phyloP scores from a whole-genome alignment of 2,113 vertebrate species.

The Suncus etruscus region DNA sequence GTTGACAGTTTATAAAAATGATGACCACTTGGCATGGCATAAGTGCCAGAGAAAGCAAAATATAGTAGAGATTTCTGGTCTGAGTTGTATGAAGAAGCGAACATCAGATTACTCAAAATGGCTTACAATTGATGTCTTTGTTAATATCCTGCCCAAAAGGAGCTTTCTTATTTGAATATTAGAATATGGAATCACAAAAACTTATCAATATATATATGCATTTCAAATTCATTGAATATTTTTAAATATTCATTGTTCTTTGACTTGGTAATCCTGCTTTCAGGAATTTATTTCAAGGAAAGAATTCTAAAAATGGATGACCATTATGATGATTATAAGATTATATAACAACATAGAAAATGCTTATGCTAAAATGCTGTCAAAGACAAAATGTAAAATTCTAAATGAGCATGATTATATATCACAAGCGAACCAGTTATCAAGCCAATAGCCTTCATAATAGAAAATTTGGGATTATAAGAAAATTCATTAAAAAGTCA shows the following conservation, averaged over 20 bases:
- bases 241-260: conserved; percentile 73
- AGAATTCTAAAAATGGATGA: conserved; percentile 67
- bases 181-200: conserved; percentile 65
- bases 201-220: conserved; percentile 70
- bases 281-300: conserved; percentile 67
- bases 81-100: conserved; percentile 29
- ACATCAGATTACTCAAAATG: conserved; percentile 35
- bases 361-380: conserved; percentile 48
- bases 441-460: background rate
- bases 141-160: background rate
- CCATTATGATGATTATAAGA: conserved; percentile 42
- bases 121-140: conserved; percentile 28
- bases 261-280: conserved; percentile 58
- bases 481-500: conserved; percentile 29
- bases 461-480: conserved; percentile 31
- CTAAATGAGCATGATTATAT: conserved; percentile 53
- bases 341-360: conserved; percentile 42
- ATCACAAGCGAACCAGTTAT: conserved; percentile 13
- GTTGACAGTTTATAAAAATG: conserved; percentile 50
- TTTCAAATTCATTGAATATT: conserved; percentile 71
- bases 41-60: background rate
- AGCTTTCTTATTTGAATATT: conserved; percentile 51
- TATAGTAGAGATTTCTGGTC: background rate
- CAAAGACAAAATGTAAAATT: conserved; percentile 60
- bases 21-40: background rate